Base-by-base conservation (phyloP, 1,140 invertebrate genomes). In the Nautilus pompilius region DNA sequence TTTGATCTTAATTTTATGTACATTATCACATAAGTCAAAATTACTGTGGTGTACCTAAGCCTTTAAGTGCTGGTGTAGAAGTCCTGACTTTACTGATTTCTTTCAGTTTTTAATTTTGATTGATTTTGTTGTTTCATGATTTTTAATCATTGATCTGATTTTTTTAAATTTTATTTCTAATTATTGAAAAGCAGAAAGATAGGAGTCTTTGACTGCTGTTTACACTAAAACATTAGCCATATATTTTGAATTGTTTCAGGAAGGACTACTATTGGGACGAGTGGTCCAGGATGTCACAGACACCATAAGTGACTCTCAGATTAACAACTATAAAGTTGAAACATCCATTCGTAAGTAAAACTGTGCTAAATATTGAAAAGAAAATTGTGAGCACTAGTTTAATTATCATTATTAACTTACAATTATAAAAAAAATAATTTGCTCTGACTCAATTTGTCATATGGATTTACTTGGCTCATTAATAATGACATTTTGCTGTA, bases 301-400 rank as follows among this genome's bases (percentile, higher is more conserved):
- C 51, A 67, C 68, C 15, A 73, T 75, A 45, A 75, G 71, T 61
- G 73, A 75, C 59, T 68, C 67, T 10, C 71, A 75, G 45, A 73
- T 74, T 8, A 73, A 62, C 57, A 69, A 68, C 53, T 55, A 41
- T 29, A 62, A 75, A 63, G 67, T 72, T 34, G 68, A 73, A 45
- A 75, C 70, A 34, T 62, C 53, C 13, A 62, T 64, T 41, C 68
- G 71, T 75, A 66, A 70, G 68, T 54, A 4, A 46, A 36, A 15
- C 22, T 51, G 28, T 41, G 1, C 28, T 33, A 5, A 24, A 13
- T 32, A 36, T 58, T 45, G 2, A 32, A 20, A 24, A 51, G 6
- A 32, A 3, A 20, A 8, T n/a, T n/a, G 17, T 20, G 22, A 26
- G 13, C 22, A 56, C 6, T 56, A 2, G 0, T 59, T 5, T 5